These are phyloP conservation scores for Pterobdella sp. DNA, from an alignment of 2,888 invertebrate species.

Conservation along the genomic window DNA sequence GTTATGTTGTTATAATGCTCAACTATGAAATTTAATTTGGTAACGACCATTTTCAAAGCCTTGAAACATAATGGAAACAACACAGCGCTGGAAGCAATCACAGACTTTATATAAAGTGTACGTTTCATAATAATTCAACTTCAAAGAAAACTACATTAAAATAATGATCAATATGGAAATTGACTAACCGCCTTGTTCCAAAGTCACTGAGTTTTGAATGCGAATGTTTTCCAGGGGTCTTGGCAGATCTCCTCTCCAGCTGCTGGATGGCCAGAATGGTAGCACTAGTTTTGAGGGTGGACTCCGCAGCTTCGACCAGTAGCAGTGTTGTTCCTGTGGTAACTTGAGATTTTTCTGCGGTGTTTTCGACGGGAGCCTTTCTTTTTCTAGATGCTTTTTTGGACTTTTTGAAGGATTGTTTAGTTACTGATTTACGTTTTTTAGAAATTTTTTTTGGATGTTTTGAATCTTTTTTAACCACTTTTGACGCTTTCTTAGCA, in stretches of 20 bases:
- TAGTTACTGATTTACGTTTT: constrained; percentile 6
- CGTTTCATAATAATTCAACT: too few relatives aligned
- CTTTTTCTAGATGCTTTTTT: background rate
- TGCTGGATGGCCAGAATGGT: constrained; percentile 4
- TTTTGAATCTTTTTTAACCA: background rate
- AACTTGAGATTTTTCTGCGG: background rate
- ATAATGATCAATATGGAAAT: background rate
- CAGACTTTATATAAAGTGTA: too few relatives aligned
- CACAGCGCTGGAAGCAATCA: too few relatives aligned
- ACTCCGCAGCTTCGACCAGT: constrained; percentile 3
- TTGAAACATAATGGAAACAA: too few relatives aligned
- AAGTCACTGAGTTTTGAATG: constrained; percentile 7
- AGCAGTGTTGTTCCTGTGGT: constrained; percentile 8
- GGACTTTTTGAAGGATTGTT: background rate
- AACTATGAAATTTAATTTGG: too few relatives aligned
- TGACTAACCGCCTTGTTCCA: background rate
- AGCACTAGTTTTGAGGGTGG: constrained; percentile 9
- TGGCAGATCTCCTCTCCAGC: background rate
- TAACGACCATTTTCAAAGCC: too few relatives aligned
- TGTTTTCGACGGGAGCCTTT: background rate
- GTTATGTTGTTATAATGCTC: too few relatives aligned
- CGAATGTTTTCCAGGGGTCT: background rate
- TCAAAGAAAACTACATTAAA: too few relatives aligned
- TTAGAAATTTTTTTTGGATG: background rate
- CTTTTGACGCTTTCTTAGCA: background rate